phyloP scores from a whole-genome alignment of 2,888 invertebrate species.

The Minunthozetes semirufus region DNA sequence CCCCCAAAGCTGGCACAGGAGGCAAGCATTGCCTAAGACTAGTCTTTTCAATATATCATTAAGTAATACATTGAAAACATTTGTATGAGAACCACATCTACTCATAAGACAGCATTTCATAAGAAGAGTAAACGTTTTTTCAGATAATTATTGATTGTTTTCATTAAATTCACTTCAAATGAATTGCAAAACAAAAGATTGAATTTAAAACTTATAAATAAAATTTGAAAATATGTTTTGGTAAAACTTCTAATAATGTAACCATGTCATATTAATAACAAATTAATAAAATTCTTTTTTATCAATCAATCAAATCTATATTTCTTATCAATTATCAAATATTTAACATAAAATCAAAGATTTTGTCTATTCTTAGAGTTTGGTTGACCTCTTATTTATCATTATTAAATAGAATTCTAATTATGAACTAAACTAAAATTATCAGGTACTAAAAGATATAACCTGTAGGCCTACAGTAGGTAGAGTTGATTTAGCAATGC shows the following conservation, averaged over 20 bases:
- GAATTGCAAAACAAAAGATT: neutral
- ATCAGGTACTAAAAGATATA: too few species aligned
- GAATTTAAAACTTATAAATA: neutral
- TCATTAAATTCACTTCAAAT: neutral
- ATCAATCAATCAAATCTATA: neutral
- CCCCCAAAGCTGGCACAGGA: constrained; percentile 23
- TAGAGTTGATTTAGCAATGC: too few species aligned
- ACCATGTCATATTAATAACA: constrained; percentile 8
- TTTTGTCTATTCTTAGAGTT: too few species aligned
- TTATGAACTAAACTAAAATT: too few species aligned
- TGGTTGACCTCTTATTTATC: too few species aligned
- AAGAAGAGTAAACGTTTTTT: neutral
- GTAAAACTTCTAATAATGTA: neutral
- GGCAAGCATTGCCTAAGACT: constrained; percentile 32
- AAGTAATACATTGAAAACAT: too few species aligned
- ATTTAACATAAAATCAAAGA: too few species aligned
- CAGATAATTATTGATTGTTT: constrained; percentile 12
- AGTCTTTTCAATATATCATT: constrained; percentile 1
- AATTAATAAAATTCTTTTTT: neutral
- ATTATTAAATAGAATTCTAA: too few species aligned
- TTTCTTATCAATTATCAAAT: too few species aligned
- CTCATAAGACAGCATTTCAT: neutral
- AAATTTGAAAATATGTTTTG: constrained; percentile 11
- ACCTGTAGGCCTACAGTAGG: too few species aligned
- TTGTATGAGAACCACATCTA: neutral